Base-by-base conservation (phyloP, 2,888 invertebrate species). In the Lasioglossum villosulum region DNA sequence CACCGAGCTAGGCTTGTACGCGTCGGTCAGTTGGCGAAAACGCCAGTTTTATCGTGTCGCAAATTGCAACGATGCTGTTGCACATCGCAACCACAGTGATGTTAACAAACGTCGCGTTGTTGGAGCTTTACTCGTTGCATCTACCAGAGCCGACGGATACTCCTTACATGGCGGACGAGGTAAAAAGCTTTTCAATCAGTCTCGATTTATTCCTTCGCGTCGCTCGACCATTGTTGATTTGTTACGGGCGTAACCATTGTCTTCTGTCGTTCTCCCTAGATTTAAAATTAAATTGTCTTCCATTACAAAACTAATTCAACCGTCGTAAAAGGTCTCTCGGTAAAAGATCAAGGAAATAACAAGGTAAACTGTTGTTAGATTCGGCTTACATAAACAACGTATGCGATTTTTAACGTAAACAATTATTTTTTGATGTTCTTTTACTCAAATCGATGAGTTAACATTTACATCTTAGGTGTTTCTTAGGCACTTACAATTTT, bases 51-150 rank as follows among this genome's bases (percentile, higher is more conserved):
- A 12, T 14, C 71, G 63, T 34, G 63, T 63, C 30, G 30, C 30
- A 19, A 34, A 63, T 63, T 30, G 63, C 30, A 63, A 63, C 63
- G 70, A 90, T 90, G 90, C 73, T 88, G 71, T 70, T 90, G 59
- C 90, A 86, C 66, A 56, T 89, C 23, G 85, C 81, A 37, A 80
- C 80, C 27, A 71, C 78, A n/a, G 83, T 83, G 4, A 27, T 83
- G 16, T 59, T 90, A 14, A 74, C 89, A 2, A 90, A 88, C 19
- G 80, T 90, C 71, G 83, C 85, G 6, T n/a, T 90, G 39, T 42
- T 89, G 30, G 86, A 90, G 8, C 12, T 89, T n/a, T 81, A 87
- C 12, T 71, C 83, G 27, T 52, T 89, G 19, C 75, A 86, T 0
- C 1, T 59, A 6, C 1, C 75, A 37, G 30, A 59, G 4, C 10